Percentiles rank a stretch among this genome's conserved stretches.
Conservation (phyloP, 2,888 invertebrate species). For the Rhagophthalmus giganteus region DNA sequence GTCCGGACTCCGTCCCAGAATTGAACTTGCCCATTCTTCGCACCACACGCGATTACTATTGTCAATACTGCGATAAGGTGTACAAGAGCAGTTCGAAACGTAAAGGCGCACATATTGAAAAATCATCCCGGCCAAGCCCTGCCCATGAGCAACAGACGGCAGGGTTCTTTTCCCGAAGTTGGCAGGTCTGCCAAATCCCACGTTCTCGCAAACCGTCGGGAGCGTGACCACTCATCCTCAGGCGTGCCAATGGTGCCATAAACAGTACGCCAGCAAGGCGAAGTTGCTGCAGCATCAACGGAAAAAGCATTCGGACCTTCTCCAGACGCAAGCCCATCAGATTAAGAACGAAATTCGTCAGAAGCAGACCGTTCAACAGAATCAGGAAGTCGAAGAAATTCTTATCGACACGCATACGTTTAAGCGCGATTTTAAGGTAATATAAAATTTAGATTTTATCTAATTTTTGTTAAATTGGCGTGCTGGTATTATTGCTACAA, state of each 20-base stretch:
- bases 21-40: slow-evolving; percentile 76
- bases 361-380: slow-evolving; percentile 8
- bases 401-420: slow-evolving; percentile 14
- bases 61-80: slow-evolving; percentile 79
- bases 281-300: slow-evolving; percentile 72
- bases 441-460: background rate
- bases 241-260: slow-evolving; percentile 78
- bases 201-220: slow-evolving; percentile 72
- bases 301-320: slow-evolving; percentile 61
- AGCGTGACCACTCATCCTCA: slow-evolving; percentile 72
- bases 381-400: slow-evolving; percentile 12
- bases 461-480: background rate
- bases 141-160: slow-evolving; percentile 58
- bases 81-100: slow-evolving; percentile 85
- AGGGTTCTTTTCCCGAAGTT: slow-evolving; percentile 41
- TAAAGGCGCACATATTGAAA: slow-evolving; percentile 74
- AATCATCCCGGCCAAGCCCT: slow-evolving; percentile 80
- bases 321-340: slow-evolving; percentile 37
- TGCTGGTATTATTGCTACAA: background rate
- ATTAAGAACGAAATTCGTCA: slow-evolving; percentile 5
- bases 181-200: slow-evolving; percentile 61
- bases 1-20: slow-evolving; percentile 69
- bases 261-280: slow-evolving; percentile 82
- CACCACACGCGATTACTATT: slow-evolving; percentile 78
- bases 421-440: slow-evolving; percentile 20